Evolutionary conservation across 2,888 invertebrate genomes (phyloP).

Genomic region (Athrips mouffetella): DNA sequence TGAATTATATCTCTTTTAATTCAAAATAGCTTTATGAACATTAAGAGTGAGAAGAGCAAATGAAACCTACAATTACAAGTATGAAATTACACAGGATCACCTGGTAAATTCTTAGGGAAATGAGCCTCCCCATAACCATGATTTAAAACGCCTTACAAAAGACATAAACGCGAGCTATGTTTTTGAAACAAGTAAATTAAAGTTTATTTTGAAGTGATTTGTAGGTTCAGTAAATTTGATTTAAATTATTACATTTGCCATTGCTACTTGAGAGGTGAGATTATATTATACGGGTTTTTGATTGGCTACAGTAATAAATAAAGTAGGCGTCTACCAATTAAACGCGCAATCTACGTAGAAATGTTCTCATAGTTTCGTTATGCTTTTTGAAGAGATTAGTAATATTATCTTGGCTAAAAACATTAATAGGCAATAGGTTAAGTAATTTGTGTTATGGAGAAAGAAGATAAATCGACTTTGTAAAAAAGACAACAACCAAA

Average conservation of each 20-base stretch:
- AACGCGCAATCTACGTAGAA: not conserved
- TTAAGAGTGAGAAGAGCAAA: not conserved
- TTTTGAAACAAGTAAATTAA: constrained; percentile 15
- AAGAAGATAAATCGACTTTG: too few species aligned
- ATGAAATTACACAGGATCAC: not conserved
- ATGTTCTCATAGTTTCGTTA: too few species aligned
- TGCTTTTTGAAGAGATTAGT: too few species aligned
- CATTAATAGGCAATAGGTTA: too few species aligned
- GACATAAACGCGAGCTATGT: constrained; percentile 42
- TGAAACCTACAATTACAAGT: not conserved
- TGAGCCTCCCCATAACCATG: not conserved
- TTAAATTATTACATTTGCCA: too few species aligned
- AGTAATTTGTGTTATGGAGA: too few species aligned
- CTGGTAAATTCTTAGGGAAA: not conserved
- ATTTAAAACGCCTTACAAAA: constrained; percentile 37
- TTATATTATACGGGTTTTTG: constrained; percentile 1
- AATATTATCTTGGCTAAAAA: too few species aligned
- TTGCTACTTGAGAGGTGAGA: not conserved
- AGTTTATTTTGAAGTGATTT: not conserved
- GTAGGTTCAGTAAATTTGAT: not conserved
- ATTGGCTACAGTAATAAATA: not conserved
- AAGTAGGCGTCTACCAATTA: constrained; percentile 5
- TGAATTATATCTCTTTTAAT: not conserved
- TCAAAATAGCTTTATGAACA: not conserved
- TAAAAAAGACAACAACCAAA: too few species aligned